phyloP scores from a whole-genome alignment of 1,140 invertebrate species.

The Riptortus pedestris region DNA sequence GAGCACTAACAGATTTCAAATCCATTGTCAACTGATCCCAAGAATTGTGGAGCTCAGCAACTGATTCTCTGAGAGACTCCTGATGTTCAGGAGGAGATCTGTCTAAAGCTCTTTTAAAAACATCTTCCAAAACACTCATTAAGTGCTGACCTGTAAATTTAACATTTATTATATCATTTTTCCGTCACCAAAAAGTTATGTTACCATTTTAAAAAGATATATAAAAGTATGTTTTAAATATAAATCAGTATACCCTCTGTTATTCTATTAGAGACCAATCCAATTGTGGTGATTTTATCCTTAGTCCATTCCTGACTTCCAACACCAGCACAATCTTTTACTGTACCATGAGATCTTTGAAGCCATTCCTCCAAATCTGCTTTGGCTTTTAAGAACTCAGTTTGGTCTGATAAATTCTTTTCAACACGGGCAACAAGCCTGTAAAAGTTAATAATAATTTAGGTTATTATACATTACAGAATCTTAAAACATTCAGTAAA shows the following conservation, averaged over 20 bases:
- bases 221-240: not conserved
- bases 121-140: constrained; percentile 63
- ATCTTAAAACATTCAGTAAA: no score
- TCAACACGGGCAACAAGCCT: constrained; percentile 68
- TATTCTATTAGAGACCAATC: constrained; percentile 33
- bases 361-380: constrained; percentile 73
- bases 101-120: constrained; percentile 73
- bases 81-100: constrained; percentile 69
- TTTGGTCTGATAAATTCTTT: constrained; percentile 79
- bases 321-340: constrained; percentile 69
- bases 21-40: constrained; percentile 77
- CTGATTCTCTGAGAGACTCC: constrained; percentile 54
- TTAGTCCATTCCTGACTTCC: constrained; percentile 66
- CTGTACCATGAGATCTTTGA: constrained; percentile 58
- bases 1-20: constrained; percentile 61
- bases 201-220: not conserved
- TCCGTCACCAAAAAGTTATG: not conserved
- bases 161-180: not conserved
- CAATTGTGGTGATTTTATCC: constrained; percentile 69
- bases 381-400: constrained; percentile 76
- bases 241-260: constrained; percentile 32
- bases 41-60: constrained; percentile 59
- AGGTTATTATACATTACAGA: not conserved
- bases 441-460: constrained; percentile 15
- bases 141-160: constrained; percentile 65